A percentile compares a stretch with the other conserved stretches of the same genome.
Conservation (phyloP, 2,888 invertebrate species). For the Morpho deidamia region DNA sequence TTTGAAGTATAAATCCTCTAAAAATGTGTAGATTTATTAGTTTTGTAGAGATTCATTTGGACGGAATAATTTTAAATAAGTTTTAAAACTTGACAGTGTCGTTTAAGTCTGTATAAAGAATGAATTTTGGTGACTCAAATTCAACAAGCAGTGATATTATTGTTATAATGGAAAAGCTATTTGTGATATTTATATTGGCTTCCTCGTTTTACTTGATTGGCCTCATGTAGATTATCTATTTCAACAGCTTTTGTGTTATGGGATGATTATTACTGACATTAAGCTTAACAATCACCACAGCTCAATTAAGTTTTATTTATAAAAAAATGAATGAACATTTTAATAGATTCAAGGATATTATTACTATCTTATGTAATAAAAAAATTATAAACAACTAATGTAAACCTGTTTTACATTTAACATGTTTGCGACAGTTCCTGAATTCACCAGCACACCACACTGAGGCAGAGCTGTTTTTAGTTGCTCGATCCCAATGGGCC, state of each 20-base stretch:
- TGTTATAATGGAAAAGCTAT: constrained; percentile 53
- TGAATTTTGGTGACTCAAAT: constrained; percentile 61
- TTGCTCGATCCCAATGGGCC: no score
- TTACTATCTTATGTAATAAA: no score
- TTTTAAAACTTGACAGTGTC: constrained; percentile 68
- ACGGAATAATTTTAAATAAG: constrained; percentile 71
- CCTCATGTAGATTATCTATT: constrained; percentile 17
- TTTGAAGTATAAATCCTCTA: constrained; percentile 64
- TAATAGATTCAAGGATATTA: no score
- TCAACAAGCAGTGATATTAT: constrained; percentile 40
- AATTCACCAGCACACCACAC: no score
- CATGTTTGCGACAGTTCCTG: no score
- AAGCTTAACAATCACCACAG: background rate
- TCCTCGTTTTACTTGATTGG: constrained; percentile 23
- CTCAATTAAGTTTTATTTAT: no score
- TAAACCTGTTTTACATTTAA: no score
- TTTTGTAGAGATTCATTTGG: constrained; percentile 41
- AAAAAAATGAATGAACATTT: no score
- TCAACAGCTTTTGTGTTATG: background rate
- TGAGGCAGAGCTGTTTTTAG: no score
- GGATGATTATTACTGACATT: background rate
- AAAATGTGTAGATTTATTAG: constrained; percentile 38
- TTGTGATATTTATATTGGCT: constrained; percentile 69
- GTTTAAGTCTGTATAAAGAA: constrained; percentile 61
- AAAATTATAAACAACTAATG: no score